Evolutionary conservation across 2,113 vertebrate genomes (phyloP).

Genomic region (Microtus oregoni): DNA sequence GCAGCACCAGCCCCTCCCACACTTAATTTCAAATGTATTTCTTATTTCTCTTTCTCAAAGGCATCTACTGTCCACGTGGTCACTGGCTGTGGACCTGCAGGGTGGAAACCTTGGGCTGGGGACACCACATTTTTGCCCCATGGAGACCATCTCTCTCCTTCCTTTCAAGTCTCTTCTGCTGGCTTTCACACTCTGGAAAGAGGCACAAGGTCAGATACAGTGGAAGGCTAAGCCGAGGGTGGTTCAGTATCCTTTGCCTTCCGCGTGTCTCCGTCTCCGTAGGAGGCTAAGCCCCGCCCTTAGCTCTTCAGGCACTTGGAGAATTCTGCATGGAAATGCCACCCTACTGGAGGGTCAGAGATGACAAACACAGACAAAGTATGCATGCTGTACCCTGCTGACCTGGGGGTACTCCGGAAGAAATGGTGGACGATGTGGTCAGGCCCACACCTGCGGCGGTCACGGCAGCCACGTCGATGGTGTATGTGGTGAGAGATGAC

Average conservation of each 20-base stretch:
- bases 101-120: background rate
- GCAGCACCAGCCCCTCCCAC: background rate
- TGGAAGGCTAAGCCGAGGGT: background rate
- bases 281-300: background rate
- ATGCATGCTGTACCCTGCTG: conserved; percentile 19
- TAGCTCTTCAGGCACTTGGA: background rate
- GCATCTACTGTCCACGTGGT: background rate
- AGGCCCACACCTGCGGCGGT: conserved; percentile 90
- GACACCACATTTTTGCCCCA: background rate
- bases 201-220: background rate
- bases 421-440: conserved; percentile 93
- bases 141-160: no score
- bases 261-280: accelerated
- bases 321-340: background rate
- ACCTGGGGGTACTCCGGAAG: conserved; percentile 98
- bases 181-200: background rate
- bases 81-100: background rate
- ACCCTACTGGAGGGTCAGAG: accelerated
- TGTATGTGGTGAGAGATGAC: conserved; percentile 94
- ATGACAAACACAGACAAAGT: background rate
- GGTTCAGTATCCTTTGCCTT: accelerated
- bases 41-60: background rate
- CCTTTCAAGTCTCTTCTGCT: no score
- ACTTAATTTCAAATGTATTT: background rate
- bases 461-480: conserved; percentile 92